Evolutionary conservation across 2,113 vertebrate species (phyloP).

Genomic region (Atlantisia rogersi): DNA sequence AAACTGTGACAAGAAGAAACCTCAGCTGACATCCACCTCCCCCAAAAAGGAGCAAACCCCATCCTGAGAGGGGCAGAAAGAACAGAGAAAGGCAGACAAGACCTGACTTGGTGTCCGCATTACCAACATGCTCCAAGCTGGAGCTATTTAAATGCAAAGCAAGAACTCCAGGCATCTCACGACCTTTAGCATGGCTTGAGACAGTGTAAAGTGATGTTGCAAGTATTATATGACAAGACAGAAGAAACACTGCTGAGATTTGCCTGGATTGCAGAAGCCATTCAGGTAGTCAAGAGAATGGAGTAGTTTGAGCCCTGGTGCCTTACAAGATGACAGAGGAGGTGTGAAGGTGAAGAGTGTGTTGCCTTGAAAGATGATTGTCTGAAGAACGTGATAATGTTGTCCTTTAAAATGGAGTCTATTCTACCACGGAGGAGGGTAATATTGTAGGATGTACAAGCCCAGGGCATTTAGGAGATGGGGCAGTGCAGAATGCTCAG

Average conservation of each 20-base stretch:
- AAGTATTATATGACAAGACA: background rate
- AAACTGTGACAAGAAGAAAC: constrained; percentile 19
- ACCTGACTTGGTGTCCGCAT: background rate
- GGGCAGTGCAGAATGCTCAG: background rate
- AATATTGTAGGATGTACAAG: background rate
- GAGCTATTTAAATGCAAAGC: background rate
- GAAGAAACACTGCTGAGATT: background rate
- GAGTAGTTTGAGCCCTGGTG: background rate
- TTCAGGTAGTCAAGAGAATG: background rate
- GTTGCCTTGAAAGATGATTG: background rate
- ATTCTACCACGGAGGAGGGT: background rate
- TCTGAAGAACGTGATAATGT: fast-evolving
- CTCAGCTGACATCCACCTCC: background rate
- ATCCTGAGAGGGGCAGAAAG: background rate
- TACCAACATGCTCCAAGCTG: background rate
- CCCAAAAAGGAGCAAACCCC: background rate
- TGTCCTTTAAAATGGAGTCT: background rate
- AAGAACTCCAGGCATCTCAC: background rate
- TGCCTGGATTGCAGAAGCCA: background rate
- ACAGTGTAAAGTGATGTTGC: background rate
- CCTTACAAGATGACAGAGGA: background rate
- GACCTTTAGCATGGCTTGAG: constrained; percentile 12
- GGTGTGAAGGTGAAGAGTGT: background rate
- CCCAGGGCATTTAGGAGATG: background rate
- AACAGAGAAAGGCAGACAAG: background rate